These are phyloP conservation scores for Notocelia uddmanniana DNA, from an alignment of 2,888 invertebrate genomes.

Conservation along the genomic window DNA sequence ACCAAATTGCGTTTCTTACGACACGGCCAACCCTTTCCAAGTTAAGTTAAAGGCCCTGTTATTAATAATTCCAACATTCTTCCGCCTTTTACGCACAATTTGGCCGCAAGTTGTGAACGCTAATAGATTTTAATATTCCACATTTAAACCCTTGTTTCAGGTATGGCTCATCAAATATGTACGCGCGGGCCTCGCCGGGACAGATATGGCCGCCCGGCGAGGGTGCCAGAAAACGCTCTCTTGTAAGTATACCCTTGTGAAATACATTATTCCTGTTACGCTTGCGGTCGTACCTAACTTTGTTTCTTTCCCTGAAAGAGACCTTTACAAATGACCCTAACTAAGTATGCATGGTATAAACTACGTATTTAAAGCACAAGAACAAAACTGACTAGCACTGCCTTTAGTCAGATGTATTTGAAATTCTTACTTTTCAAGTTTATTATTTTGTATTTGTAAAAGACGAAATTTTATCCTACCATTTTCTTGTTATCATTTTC, in stretches of 20 bases:
- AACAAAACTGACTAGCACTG: too few relatives aligned
- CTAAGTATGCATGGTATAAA: too few relatives aligned
- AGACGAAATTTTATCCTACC: too few relatives aligned
- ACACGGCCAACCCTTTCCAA: slow-evolving; percentile 15
- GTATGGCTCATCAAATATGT: slow-evolving; percentile 41
- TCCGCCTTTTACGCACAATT: slow-evolving; percentile 19
- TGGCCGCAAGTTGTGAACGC: slow-evolving; percentile 18
- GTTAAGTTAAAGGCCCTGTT: slow-evolving; percentile 19
- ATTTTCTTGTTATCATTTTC: too few relatives aligned
- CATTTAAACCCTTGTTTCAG: slow-evolving; percentile 45
- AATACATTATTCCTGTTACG: too few relatives aligned
- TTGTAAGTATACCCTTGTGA: slow-evolving; percentile 8
- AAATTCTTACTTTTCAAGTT: too few relatives aligned
- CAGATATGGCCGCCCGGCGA: slow-evolving; percentile 2
- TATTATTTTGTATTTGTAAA: too few relatives aligned
- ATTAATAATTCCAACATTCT: slow-evolving; percentile 26
- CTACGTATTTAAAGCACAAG: too few relatives aligned
- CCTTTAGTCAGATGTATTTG: too few relatives aligned
- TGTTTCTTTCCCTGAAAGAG: too few relatives aligned
- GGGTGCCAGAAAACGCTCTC: slow-evolving; percentile 4
- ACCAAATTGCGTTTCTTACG: slow-evolving; percentile 14
- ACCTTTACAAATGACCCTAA: too few relatives aligned
- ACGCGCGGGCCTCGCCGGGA: slow-evolving; percentile 12
- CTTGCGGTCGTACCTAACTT: too few relatives aligned
- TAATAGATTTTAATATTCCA: slow-evolving; percentile 44